phyloP scores from a whole-genome alignment of 1,140 invertebrate species.

The Drosophila cardini region DNA sequence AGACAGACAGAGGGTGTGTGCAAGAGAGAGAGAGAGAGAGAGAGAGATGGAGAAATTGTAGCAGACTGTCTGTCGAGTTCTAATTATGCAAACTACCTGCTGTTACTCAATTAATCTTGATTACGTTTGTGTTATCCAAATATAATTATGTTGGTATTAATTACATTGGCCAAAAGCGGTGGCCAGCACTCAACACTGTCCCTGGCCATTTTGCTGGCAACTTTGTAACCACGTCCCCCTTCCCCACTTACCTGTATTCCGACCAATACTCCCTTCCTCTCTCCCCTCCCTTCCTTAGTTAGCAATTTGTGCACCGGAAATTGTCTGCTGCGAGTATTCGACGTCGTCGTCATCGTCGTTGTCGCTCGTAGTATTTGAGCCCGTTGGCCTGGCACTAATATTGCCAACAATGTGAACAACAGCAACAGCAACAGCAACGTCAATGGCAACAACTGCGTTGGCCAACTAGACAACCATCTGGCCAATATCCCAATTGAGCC shows the following conservation, averaged over 20 bases:
- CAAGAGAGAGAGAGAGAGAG: background rate
- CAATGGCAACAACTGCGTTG: background rate
- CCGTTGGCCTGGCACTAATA: slow-evolving; percentile 29
- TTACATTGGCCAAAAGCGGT: slow-evolving; percentile 64
- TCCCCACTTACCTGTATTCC: background rate
- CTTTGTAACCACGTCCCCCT: background rate
- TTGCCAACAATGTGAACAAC: slow-evolving; percentile 27
- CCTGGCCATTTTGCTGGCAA: background rate
- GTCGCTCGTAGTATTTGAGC: slow-evolving; percentile 4
- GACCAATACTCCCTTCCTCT: background rate
- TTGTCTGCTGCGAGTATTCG: slow-evolving; percentile 30
- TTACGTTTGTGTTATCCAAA: slow-evolving; percentile 83
- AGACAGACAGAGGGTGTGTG: background rate
- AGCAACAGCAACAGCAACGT: too few relatives aligned
- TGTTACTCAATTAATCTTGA: slow-evolving; percentile 84
- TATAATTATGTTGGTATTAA: slow-evolving; percentile 83
- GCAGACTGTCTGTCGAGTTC: slow-evolving; percentile 40
- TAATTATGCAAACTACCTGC: slow-evolving; percentile 83
- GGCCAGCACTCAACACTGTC: slow-evolving; percentile 15
- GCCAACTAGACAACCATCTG: slow-evolving; percentile 7
- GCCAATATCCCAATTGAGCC: slow-evolving; percentile 12
- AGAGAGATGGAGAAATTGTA: background rate
- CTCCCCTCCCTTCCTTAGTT: background rate
- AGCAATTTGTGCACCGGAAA: slow-evolving; percentile 51
- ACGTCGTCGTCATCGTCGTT: too few relatives aligned